Evolutionary conservation across 1,140 invertebrate genomes (phyloP).

Genomic region (Zaprionus kolodkinae): DNA sequence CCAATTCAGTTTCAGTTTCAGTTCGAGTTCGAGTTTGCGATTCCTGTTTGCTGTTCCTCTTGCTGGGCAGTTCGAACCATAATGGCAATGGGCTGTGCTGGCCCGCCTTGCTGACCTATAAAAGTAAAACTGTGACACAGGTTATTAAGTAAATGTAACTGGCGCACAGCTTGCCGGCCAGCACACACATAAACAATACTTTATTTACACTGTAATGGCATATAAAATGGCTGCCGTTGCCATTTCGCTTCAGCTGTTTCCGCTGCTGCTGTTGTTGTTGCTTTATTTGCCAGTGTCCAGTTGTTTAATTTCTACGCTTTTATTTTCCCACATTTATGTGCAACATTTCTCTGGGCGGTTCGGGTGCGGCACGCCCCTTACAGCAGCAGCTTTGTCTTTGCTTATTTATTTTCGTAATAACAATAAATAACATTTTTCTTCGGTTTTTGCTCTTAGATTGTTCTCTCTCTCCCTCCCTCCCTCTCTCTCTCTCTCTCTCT

Average conservation of each 20-base stretch:
- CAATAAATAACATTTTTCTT: slow-evolving; percentile 82
- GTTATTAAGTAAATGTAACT: slow-evolving; percentile 76
- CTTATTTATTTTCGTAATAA: slow-evolving; percentile 82
- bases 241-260: slow-evolving; percentile 41
- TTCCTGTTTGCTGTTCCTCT: not conserved
- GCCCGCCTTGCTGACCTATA: slow-evolving; percentile 45
- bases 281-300: slow-evolving; percentile 75
- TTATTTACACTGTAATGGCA: slow-evolving; percentile 81
- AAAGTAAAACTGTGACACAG: slow-evolving; percentile 55
- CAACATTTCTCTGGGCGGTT: slow-evolving; percentile 47
- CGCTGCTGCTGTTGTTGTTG: slow-evolving; percentile 35
- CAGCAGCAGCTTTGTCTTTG: slow-evolving; percentile 48
- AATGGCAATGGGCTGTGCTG: slow-evolving; percentile 24
- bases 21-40: not conserved
- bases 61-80: slow-evolving; percentile 21
- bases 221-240: slow-evolving; percentile 74
- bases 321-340: slow-evolving; percentile 72
- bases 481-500: no score
- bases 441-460: slow-evolving; percentile 41
- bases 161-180: slow-evolving; percentile 56
- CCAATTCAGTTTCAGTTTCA: not conserved
- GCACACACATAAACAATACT: slow-evolving; percentile 71
- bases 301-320: slow-evolving; percentile 80
- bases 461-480: no score
- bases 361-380: slow-evolving; percentile 50